Base-by-base conservation (phyloP, 2,113 vertebrate species). In the Carlito syrichta region DNA sequence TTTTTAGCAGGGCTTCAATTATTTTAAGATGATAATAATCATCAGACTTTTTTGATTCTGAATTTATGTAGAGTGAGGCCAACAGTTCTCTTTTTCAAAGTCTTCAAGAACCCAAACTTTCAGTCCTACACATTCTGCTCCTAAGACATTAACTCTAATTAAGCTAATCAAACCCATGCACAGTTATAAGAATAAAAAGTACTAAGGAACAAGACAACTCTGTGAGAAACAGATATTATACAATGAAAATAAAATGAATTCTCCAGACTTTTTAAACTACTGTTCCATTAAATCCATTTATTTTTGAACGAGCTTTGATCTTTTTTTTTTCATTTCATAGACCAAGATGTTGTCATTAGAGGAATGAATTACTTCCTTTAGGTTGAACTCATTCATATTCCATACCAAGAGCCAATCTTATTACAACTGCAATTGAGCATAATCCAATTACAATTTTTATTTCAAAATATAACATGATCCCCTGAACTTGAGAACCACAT, bases 281-380 rank as follows among this genome's bases (percentile, higher is more conserved):
- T 97, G 96, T 98, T 98, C 97, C 98, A 97, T 98, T 98, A 97
- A 97, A 73, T 84, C 97, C 97, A 98, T 97, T 98, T 98, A 97
- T 97, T 98, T 97, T 98, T 98, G 96, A 98, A 98, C 98, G 98
- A 97, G 98, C 98, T 98, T 98, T 98, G 98, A 98, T 98, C 98
- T 98, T 97, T 90, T 98, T 97, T 90, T 95, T 97, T 98, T 98
- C 98, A 98, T 98, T 98, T 98, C 98, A 97, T 98, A 98, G 96
- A 98, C 96, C 94, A 97, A 98, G 98, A 96, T 96, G 76, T 97
- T 98, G 97, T 98, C 97, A 97, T 98, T 98, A 97, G 77, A 97
- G 95, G 89, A 97, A 98, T 98, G 97, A 98, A 98, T 98, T 98
- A 97, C 98, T 98, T 98, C 98, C 98, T 98, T 97, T 98, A 97